These are phyloP conservation scores for Gymnodraco acuticeps DNA, from an alignment of 2,797 vertebrate species.

Conservation along the genomic window DNA sequence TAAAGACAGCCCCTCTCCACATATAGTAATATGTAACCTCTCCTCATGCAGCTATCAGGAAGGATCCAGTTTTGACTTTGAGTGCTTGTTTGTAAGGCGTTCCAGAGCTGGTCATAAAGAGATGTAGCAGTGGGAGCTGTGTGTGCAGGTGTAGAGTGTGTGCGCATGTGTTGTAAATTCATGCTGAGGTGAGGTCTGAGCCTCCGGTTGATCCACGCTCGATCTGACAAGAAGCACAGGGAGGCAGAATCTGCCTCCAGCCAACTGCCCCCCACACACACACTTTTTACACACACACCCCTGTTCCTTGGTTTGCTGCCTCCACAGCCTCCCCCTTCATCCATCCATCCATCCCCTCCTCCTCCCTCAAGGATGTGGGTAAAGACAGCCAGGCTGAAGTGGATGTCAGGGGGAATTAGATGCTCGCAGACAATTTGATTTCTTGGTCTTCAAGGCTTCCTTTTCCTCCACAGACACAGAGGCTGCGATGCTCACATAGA, in stretches of 20 bases:
- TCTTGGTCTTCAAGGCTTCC: constrained; percentile 73
- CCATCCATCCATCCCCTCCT: constrained; percentile 11
- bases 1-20: neutral
- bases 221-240: constrained; percentile 76
- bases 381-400: constrained; percentile 74
- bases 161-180: constrained; percentile 50
- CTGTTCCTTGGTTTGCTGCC: constrained; percentile 50
- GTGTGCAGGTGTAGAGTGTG: constrained; percentile 11
- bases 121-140: neutral
- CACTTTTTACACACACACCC: constrained; percentile 11
- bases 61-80: constrained; percentile 5
- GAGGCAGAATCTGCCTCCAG: constrained; percentile 67
- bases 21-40: neutral
- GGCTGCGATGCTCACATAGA: constrained; percentile 37
- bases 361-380: constrained; percentile 67
- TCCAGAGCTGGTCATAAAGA: constrained; percentile 11
- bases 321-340: constrained; percentile 37
- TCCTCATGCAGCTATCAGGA: neutral
- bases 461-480: constrained; percentile 35
- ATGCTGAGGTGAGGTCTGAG: constrained; percentile 70
- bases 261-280: constrained; percentile 49
- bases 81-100: constrained; percentile 10
- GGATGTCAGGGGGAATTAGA: constrained; percentile 82
- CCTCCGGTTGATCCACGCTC: constrained; percentile 73
- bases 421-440: constrained; percentile 83